phyloP scores from a whole-genome alignment of 1,140 invertebrate species.

The Ridgeia piscesae region DNA sequence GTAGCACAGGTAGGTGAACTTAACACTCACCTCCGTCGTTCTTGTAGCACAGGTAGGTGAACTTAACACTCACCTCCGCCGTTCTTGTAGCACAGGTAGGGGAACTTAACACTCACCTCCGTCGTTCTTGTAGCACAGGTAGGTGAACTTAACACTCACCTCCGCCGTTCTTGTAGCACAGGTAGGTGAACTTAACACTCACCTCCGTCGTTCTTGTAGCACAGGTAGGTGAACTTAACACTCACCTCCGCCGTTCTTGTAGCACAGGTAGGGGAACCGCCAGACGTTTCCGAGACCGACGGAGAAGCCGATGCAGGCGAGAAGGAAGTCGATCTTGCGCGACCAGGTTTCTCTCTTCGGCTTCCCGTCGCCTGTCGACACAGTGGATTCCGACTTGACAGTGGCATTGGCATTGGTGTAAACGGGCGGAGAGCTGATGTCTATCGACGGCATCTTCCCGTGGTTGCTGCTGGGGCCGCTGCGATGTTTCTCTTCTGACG shows the following conservation, averaged over 20 bases:
- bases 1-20: no score
- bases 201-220: no score
- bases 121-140: conserved; percentile 88
- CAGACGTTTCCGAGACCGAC: conserved; percentile 80
- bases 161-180: no score
- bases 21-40: no score
- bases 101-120: conserved; percentile 64
- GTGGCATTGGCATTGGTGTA: not conserved
- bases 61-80: no score
- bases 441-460: not conserved
- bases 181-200: no score
- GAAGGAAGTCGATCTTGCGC: conserved; percentile 55
- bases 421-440: not conserved
- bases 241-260: conserved; percentile 84
- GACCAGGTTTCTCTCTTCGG: conserved; percentile 41
- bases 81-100: no score
- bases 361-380: not conserved
- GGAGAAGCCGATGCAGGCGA: conserved; percentile 55
- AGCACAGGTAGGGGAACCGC: conserved; percentile 89
- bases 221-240: no score
- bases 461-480: not conserved
- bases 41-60: no score
- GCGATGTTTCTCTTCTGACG: not conserved
- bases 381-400: not conserved
- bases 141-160: no score